These are phyloP conservation scores for Oscheius sp. DNA, from an alignment of 2,888 invertebrate species.

Conservation along the genomic window DNA sequence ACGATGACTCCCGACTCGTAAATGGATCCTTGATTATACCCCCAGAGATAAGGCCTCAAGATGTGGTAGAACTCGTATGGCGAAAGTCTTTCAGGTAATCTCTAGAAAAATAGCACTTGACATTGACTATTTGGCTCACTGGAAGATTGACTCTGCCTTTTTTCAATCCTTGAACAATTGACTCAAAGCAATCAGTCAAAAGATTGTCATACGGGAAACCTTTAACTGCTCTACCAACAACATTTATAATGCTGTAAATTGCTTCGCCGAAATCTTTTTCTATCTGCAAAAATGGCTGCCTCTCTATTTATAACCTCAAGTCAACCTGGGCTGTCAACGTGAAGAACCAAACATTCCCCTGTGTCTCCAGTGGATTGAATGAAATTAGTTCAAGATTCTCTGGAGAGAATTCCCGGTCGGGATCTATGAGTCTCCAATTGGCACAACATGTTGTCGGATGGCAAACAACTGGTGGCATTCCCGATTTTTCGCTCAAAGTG, in stretches of 20 bases:
- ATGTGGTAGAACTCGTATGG: constrained; percentile 32
- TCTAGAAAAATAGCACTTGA: constrained; percentile 1
- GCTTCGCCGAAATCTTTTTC: constrained; percentile 34
- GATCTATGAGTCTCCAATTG: constrained; percentile 34
- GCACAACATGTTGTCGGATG: constrained; percentile 32
- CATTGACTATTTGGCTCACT: neutral
- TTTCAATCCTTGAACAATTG: neutral
- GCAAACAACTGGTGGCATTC: constrained; percentile 37
- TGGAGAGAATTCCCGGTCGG: constrained; percentile 7
- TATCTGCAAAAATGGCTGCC: constrained; percentile 20
- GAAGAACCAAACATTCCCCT: constrained; percentile 37
- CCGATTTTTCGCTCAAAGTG: constrained; percentile 18
- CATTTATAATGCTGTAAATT: constrained; percentile 26
- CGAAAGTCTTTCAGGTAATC: constrained; percentile 24
- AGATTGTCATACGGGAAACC: constrained; percentile 16
- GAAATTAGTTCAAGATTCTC: constrained; percentile 34
- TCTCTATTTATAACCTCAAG: neutral
- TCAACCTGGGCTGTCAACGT: constrained; percentile 32
- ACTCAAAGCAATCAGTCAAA: constrained; percentile 1
- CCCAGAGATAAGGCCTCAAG: constrained; percentile 34
- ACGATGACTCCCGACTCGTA: constrained; percentile 26
- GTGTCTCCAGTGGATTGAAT: constrained; percentile 31
- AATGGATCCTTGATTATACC: constrained; percentile 31
- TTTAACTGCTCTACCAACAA: constrained; percentile 15
- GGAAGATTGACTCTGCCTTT: constrained; percentile 3